These are phyloP conservation scores for Colossoma macropomum DNA, from an alignment of 2,113 vertebrate genomes.

Conservation along the genomic window DNA sequence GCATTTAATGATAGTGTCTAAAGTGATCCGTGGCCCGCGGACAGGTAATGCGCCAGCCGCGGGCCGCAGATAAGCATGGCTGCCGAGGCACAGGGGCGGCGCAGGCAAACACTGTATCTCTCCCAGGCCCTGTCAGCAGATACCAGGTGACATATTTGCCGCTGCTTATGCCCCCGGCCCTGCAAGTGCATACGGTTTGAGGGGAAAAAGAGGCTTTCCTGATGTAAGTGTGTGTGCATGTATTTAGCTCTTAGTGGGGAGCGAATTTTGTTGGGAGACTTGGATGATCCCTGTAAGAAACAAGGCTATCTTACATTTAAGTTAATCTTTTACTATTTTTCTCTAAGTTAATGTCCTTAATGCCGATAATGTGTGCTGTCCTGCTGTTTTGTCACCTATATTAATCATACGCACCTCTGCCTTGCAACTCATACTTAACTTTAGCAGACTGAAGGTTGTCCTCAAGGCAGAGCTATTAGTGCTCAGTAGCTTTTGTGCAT, in stretches of 20 bases:
- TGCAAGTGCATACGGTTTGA: conserved; percentile 70
- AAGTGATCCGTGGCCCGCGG: conserved; percentile 91
- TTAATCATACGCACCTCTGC: too few species aligned
- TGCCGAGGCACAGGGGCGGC: conserved; percentile 68
- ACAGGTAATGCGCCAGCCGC: conserved; percentile 90
- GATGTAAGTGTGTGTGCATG: conserved; percentile 67
- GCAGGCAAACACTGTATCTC: conserved; percentile 80
- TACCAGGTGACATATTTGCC: conserved; percentile 89
- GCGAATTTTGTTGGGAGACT: neutral
- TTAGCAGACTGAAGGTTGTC: too few species aligned
- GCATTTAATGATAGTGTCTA: conserved; percentile 99
- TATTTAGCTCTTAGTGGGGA: neutral
- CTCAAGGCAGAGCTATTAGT: too few species aligned
- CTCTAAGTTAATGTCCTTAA: too few species aligned
- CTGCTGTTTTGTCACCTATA: too few species aligned
- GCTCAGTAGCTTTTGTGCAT: too few species aligned
- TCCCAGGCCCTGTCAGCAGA: conserved; percentile 89
- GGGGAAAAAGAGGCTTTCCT: conserved; percentile 70
- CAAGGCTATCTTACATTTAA: too few species aligned
- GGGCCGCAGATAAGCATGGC: conserved; percentile 91
- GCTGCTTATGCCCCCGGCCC: conserved; percentile 75
- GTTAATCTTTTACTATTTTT: too few species aligned
- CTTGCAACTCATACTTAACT: too few species aligned
- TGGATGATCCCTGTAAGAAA: too few species aligned
- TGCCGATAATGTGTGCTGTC: too few species aligned